Evolutionary conservation across 2,113 vertebrate genomes (phyloP), one percentile per base, ranked within the genome.

Genomic region (Aspiorhynchus laticeps): DNA sequence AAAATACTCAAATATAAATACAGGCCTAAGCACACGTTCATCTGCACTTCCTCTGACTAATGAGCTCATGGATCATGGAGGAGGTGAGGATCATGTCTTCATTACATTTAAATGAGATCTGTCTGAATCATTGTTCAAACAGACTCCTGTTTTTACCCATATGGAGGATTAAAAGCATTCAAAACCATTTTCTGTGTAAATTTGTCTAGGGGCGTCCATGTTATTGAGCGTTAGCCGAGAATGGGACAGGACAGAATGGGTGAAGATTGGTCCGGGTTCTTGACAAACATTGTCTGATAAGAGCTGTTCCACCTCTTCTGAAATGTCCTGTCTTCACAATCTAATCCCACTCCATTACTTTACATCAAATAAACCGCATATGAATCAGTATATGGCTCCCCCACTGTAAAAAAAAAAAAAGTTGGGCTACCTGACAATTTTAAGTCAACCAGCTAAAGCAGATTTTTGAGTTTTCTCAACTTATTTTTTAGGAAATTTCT

Each of bases 171-270:
- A 96, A 96, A 95, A 95, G 91, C 93, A 93, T 94, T 95, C 94
- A 94, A 95, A 96, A 90, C 95, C 95, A 96, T 96, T 96, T 96
- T 94, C 94, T 93, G 94, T 95, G 94, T 93, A 95, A 96, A 96
- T 96, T 95, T 96, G 96, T 97, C 94, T 94, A 26, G 93, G 93
- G 95, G 90, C 88, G 93, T 89, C 90, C 85, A 88, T 84, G 89
- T 89, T 95, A 88, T 94, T 95, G 95, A 94, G 94, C 94, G 87
- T 95, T 90, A 92, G 90, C 92, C 91, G 93, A 91, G 94, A 94
- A 91, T 92, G 89, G 89, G 90, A 91, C 94, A 43, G 91, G 93
- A 93, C 93, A 94, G 94, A 95, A 95, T 93, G 91, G 95, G 79
- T 91, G 91, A 91, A 94, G 93, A 95, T 96, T 96, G 95, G 90